Evolutionary conservation across 30 jellyfish, hydroid and myxozoan species (phyloP), one percentile per base, ranked within the genome.

Genomic region (Phacellophora camtschatica): DNA sequence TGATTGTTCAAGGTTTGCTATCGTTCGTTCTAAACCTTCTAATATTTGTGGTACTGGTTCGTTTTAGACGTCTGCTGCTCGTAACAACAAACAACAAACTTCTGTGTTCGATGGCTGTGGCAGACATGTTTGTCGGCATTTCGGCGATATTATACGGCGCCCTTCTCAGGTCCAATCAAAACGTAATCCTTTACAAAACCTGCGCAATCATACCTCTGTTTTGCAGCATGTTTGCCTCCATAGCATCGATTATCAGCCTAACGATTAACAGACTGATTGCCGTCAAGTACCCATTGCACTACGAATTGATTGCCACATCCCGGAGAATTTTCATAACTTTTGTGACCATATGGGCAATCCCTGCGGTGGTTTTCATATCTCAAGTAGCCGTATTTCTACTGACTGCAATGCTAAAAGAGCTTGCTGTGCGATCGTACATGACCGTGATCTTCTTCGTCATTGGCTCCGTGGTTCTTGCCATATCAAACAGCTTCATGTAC

Each of bases 171-270:
- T 11, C 20, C 18, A 46, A 65, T 0, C 48, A 53, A 51, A 28
- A 20, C 45, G 22, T 62, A 3, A 22, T 73, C 29, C 27, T 73
- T 7, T 73, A 73, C 61, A 73, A 73, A 56, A 34, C 53, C 64
- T 15, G 58, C 22, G 86, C 86, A 15, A 53, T 73, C 11, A 24
- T 73, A 33, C 86, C 86, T 0, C 9, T 73, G 86, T 73, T 73
- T 36, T 41, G 74, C 63, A 73, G 43, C 61, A 73, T 73, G 86
- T 73, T 73, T 15, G 86, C 86, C 13, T 73, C 86, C 31, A 73
- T 73, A 30, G 37, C 86, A 2, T 73, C 86, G 20, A 55, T 73
- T 19, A 31, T 62, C 6, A 46, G 49, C 35, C 33, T 73, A 7
- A 73, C 86, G 19, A 64, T 36, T 42, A 73, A 73, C 64, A 34